Conservation (phyloP, 1,140 invertebrate genomes). For the Euwallacea fornicatus region DNA sequence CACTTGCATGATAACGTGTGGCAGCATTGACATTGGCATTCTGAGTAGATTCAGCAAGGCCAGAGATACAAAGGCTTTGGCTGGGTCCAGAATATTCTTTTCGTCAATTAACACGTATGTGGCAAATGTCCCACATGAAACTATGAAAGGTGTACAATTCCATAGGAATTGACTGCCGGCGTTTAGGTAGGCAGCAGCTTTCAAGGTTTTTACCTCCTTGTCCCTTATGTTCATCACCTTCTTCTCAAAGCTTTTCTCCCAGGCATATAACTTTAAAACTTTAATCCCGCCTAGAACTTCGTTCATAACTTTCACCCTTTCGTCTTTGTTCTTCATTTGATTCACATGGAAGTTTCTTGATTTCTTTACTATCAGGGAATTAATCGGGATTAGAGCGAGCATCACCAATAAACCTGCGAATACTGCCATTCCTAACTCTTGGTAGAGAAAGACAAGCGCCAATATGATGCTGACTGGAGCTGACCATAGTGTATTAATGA, state of each 20-base stretch:
- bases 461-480: constrained; percentile 88
- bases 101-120: constrained; percentile 84
- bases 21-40: constrained; percentile 87
- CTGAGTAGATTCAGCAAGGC: constrained; percentile 96
- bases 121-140: constrained; percentile 90
- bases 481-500: constrained; percentile 96
- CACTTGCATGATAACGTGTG: constrained; percentile 83
- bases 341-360: constrained; percentile 78
- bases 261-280: constrained; percentile 40
- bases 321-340: constrained; percentile 91
- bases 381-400: constrained; percentile 88
- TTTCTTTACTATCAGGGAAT: constrained; percentile 83
- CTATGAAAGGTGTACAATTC: constrained; percentile 95
- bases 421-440: constrained; percentile 79
- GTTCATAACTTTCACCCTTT: constrained; percentile 84
- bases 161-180: constrained; percentile 91
- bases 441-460: constrained; percentile 88
- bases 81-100: constrained; percentile 80
- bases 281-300: constrained; percentile 38
- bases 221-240: constrained; percentile 80
- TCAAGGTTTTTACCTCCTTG: constrained; percentile 83
- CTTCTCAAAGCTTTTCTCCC: constrained; percentile 74
- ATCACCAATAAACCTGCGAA: constrained; percentile 85
- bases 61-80: constrained; percentile 93
- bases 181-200: constrained; percentile 82